These are phyloP conservation scores for Tangara arthus DNA, from an alignment of 2,797 vertebrate genomes.

Conservation along the genomic window DNA sequence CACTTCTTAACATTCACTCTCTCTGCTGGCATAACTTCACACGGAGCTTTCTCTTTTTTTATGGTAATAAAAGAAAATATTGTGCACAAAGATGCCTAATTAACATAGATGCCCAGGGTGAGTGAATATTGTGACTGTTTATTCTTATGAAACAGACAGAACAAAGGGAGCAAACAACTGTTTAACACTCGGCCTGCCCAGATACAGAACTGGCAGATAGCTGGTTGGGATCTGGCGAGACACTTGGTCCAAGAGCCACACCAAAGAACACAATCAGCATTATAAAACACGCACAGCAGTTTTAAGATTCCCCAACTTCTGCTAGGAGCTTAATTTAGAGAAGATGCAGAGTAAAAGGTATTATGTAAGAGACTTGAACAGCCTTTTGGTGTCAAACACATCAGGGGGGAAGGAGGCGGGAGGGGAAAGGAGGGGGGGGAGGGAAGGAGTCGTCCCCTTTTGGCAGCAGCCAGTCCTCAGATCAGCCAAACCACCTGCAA, in stretches of 20 bases:
- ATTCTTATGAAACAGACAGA: neutral
- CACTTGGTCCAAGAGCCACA: neutral
- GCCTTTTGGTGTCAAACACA: neutral
- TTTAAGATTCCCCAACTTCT: neutral
- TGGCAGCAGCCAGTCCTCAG: neutral
- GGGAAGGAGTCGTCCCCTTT: neutral
- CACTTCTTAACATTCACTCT: neutral
- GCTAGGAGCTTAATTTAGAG: neutral
- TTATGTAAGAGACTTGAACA: neutral
- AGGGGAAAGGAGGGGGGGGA: neutral
- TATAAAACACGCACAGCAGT: neutral
- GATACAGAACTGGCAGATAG: neutral
- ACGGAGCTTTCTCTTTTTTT: neutral
- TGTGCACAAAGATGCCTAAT: slow-evolving; percentile 12
- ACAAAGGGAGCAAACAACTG: neutral
- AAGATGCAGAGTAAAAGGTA: neutral
- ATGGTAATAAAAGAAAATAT: slow-evolving; percentile 4
- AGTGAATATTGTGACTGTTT: neutral
- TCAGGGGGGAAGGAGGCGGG: too few species aligned
- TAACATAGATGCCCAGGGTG: neutral
- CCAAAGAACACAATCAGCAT: neutral
- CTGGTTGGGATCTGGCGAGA: neutral
- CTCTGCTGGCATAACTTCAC: slow-evolving; percentile 27
- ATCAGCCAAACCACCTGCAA: slow-evolving; percentile 4
- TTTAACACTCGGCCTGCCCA: neutral